Conservation (phyloP, 2,797 vertebrate genomes). For the Jordanella pulchra region DNA sequence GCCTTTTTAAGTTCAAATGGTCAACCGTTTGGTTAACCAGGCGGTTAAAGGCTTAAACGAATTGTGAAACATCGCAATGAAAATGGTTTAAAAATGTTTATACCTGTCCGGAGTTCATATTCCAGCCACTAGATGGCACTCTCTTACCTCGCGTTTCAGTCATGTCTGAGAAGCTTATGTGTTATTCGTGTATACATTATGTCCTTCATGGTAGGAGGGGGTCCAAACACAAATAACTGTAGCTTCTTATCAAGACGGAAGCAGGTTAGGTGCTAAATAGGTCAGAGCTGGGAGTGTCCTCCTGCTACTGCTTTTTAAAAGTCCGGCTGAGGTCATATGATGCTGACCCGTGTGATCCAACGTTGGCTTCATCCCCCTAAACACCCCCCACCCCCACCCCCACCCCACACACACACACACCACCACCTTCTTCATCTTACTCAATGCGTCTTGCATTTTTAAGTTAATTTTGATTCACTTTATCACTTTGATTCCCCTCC, state of each 20-base stretch:
- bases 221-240: conserved; percentile 42
- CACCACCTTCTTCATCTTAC: conserved; percentile 4
- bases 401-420: neutral
- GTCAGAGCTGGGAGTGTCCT: conserved; percentile 23
- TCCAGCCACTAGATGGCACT: conserved; percentile 60
- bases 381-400: conserved; percentile 2
- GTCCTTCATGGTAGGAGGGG: neutral
- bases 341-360: conserved; percentile 55
- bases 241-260: conserved; percentile 72
- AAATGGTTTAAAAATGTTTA: neutral
- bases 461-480: conserved; percentile 58
- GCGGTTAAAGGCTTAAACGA: no score
- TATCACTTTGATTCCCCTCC: conserved; percentile 62
- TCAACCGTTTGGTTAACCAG: no score
- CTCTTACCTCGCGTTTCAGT: conserved; percentile 28
- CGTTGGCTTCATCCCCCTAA: conserved; percentile 23
- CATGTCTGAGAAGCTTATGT: neutral
- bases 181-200: conserved; percentile 19
- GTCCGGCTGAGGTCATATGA: conserved; percentile 64
- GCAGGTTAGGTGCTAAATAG: conserved; percentile 52
- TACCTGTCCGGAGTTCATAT: neutral
- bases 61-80: neutral
- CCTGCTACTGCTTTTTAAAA: no score
- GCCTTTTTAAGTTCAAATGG: no score
- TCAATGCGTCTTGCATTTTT: conserved; percentile 16